A percentile compares a stretch with the other conserved stretches of the same genome.
Evolutionary conservation across 1,140 invertebrate species (phyloP).

Genomic region (Lycorma delicatula): DNA sequence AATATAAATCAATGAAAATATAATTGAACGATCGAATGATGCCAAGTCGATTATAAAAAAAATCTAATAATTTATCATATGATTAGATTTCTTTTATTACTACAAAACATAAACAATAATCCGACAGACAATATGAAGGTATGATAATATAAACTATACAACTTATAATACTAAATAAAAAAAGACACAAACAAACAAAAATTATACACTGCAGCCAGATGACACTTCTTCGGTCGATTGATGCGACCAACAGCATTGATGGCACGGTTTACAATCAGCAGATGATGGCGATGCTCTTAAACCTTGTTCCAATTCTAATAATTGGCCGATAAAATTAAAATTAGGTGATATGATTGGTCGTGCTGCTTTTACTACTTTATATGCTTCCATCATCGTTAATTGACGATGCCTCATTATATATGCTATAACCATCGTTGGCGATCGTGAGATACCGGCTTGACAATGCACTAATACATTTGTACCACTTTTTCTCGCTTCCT

Average conservation of each 20-base stretch:
- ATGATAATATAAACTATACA: too few relatives aligned
- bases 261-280: constrained; percentile 38
- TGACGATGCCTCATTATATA: constrained; percentile 88
- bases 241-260: constrained; percentile 46
- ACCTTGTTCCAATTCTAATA: constrained; percentile 76
- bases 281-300: constrained; percentile 40
- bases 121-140: neutral
- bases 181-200: neutral
- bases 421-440: constrained; percentile 88
- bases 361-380: constrained; percentile 75
- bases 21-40: too few relatives aligned
- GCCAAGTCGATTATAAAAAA: too few relatives aligned
- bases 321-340: constrained; percentile 94
- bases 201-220: constrained; percentile 44
- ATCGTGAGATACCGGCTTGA: constrained; percentile 89
- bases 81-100: neutral
- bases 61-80: too few relatives aligned
- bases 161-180: too few relatives aligned
- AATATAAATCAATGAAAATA: too few relatives aligned
- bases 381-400: constrained; percentile 81
- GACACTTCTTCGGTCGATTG: constrained; percentile 43
- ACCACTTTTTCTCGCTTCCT: constrained; percentile 69
- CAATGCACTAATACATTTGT: constrained; percentile 85
- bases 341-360: constrained; percentile 91
- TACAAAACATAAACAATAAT: neutral